Conservation (phyloP, 2,888 invertebrate genomes). For the Diaphora mendica region DNA sequence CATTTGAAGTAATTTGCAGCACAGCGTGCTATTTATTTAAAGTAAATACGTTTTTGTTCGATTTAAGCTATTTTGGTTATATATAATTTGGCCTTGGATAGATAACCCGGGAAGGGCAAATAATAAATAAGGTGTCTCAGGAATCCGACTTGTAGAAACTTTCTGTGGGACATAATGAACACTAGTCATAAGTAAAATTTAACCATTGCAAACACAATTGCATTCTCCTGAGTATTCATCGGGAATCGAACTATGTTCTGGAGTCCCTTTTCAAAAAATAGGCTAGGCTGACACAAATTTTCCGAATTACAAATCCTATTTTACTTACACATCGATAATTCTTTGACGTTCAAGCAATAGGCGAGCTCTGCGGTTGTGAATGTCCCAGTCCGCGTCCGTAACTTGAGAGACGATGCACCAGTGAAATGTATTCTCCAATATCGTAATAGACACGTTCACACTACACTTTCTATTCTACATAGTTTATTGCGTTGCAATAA, state of each 20-base stretch:
- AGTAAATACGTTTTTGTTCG: not conserved
- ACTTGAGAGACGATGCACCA: conserved; percentile 57
- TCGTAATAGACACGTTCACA: conserved; percentile 27
- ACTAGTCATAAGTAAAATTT: conserved; percentile 47
- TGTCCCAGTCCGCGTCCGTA: conserved; percentile 36
- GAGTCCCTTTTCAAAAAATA: too few relatives aligned
- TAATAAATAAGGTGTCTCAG: not conserved
- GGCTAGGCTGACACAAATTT: conserved; percentile 30
- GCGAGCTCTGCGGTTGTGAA: conserved; percentile 48
- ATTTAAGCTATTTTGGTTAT: too few relatives aligned
- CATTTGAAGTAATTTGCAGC: not conserved
- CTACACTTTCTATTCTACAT: conserved; percentile 8
- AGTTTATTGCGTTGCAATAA: conserved; percentile 5
- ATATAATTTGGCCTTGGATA: not conserved
- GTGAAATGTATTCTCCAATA: conserved; percentile 44
- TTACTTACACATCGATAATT: conserved; percentile 54
- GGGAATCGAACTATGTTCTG: too few relatives aligned
- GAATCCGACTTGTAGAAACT: not conserved
- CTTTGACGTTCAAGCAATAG: conserved; percentile 49
- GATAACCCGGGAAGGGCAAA: not conserved
- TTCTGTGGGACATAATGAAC: conserved; percentile 8
- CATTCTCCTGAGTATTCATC: conserved; percentile 27
- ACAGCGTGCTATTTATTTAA: not conserved
- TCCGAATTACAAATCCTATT: conserved; percentile 46
- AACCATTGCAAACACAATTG: conserved; percentile 44